Conservation (phyloP, 2,888 invertebrate species). For the Spodoptera picta region DNA sequence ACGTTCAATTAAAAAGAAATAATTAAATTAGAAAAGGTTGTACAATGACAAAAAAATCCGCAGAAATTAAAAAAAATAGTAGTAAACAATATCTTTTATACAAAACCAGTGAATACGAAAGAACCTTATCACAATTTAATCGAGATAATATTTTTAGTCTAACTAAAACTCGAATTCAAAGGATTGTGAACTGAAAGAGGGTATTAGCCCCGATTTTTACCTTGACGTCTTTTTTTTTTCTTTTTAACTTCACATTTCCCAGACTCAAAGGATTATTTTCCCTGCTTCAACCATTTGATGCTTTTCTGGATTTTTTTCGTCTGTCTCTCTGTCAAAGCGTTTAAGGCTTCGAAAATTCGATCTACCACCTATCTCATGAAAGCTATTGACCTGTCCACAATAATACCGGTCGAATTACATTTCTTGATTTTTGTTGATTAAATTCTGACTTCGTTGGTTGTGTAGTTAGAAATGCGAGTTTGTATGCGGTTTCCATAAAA, state of each 20-base stretch:
- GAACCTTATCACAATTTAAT: too few species aligned
- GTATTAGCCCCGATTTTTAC: conserved; percentile 8
- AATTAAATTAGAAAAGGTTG: too few species aligned
- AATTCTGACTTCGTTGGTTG: too few species aligned
- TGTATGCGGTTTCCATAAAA: too few species aligned
- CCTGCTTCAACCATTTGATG: conserved; percentile 37
- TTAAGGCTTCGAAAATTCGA: conserved; percentile 15
- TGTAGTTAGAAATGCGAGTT: too few species aligned
- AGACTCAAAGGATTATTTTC: conserved; percentile 36
- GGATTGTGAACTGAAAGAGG: background rate
- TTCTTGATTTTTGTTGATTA: conserved; percentile 1
- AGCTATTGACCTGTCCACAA: conserved; percentile 1
- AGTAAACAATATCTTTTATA: too few species aligned
- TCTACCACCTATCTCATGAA: conserved; percentile 1
- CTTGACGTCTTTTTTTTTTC: conserved; percentile 12
- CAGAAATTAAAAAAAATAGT: too few species aligned
- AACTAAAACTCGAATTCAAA: background rate
- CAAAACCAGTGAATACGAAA: too few species aligned
- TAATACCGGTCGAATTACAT: conserved; percentile 2
- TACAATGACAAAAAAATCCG: too few species aligned
- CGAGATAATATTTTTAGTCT: background rate
- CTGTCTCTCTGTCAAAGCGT: conserved; percentile 22
- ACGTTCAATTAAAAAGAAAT: too few species aligned
- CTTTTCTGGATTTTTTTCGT: conserved; percentile 23
- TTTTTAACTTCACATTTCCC: conserved; percentile 3